Evolutionary conservation across 2,113 vertebrate species (phyloP).

Genomic region (Petrocephalus microphthalmus): DNA sequence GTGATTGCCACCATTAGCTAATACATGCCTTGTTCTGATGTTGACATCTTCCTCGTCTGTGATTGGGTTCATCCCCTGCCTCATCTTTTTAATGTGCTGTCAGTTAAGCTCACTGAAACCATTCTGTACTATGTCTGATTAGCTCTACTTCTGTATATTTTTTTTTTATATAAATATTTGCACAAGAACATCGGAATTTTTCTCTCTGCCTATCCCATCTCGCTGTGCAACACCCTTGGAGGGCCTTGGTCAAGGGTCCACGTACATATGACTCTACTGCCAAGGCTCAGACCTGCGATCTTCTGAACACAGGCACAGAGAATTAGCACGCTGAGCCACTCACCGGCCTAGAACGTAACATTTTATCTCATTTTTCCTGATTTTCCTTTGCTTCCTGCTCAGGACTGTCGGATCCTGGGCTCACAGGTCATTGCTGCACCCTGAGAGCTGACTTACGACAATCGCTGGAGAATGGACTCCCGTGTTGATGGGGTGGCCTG

Average conservation of each 20-base stretch:
- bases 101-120: neutral
- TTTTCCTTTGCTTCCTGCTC: too few species aligned
- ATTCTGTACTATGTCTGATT: neutral
- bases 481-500: neutral
- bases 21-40: neutral
- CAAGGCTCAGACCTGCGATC: neutral
- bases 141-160: neutral
- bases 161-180: neutral
- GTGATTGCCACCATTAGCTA: neutral
- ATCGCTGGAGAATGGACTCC: too few species aligned
- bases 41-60: neutral
- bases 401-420: too few species aligned
- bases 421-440: too few species aligned
- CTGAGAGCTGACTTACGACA: too few species aligned
- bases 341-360: too few species aligned
- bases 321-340: too few species aligned
- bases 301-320: too few species aligned
- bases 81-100: neutral
- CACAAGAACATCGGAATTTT: neutral
- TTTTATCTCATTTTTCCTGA: too few species aligned
- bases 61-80: neutral
- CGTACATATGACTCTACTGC: neutral
- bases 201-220: too few species aligned
- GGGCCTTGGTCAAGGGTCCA: neutral
- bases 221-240: neutral